Conservation (phyloP, 1,140 invertebrate species). For the Goniozus legneri region DNA sequence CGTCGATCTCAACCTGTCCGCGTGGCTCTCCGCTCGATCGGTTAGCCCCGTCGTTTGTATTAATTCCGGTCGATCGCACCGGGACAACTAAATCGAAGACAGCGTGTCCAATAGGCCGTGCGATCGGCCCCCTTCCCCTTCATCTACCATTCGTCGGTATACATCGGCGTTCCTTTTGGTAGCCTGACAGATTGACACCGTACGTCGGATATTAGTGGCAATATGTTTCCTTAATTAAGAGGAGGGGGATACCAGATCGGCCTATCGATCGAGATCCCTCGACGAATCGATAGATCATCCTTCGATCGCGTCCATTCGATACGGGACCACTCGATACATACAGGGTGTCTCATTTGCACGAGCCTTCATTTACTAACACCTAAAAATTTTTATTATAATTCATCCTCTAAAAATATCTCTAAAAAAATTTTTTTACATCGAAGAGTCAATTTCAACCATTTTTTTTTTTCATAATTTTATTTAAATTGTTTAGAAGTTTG, state of each 20-base stretch:
- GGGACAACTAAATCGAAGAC: constrained; percentile 49
- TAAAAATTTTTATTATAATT: too few species aligned
- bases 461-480: too few species aligned
- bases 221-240: constrained; percentile 52
- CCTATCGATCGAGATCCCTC: background rate
- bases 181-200: constrained; percentile 50
- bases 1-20: constrained; percentile 24
- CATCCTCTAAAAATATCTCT: too few species aligned
- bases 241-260: background rate
- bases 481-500: too few species aligned
- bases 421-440: too few species aligned
- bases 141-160: constrained; percentile 30
- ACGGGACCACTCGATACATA: too few species aligned
- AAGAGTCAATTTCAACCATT: too few species aligned
- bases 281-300: background rate
- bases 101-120: constrained; percentile 42
- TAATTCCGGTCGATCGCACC: constrained; percentile 46
- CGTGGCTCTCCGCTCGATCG: constrained; percentile 10
- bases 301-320: background rate
- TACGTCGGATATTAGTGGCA: constrained; percentile 49
- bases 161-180: constrained; percentile 41
- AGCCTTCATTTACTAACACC: too few species aligned
- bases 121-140: constrained; percentile 18
- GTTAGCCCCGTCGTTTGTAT: constrained; percentile 32
- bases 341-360: too few species aligned